A percentile compares a stretch with the other conserved stretches of the same genome.
Evolutionary conservation across 2,888 invertebrate genomes (phyloP).

Genomic region (Lucinisca nassula): DNA sequence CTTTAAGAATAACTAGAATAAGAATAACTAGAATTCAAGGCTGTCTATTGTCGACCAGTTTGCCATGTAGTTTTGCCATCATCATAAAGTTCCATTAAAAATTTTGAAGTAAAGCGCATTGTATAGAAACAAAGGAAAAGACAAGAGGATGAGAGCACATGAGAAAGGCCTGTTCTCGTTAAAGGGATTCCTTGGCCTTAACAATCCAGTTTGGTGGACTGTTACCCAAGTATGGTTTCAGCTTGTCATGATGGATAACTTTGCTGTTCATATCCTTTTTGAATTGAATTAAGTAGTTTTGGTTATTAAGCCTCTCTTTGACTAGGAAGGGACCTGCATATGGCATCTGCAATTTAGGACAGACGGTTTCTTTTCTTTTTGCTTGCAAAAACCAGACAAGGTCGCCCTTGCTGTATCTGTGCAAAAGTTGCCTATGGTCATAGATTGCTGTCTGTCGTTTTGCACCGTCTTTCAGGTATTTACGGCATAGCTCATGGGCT

Average conservation of each 20-base stretch:
- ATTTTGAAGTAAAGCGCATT: too few species aligned
- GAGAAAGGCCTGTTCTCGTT: too few species aligned
- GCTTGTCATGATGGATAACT: conserved; percentile 13
- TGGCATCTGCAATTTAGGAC: not conserved
- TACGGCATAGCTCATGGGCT: conserved; percentile 27
- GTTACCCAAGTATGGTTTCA: conserved; percentile 1
- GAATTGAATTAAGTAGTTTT: not conserved
- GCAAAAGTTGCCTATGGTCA: not conserved
- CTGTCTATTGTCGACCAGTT: too few species aligned
- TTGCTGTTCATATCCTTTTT: not conserved
- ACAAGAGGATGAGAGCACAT: too few species aligned
- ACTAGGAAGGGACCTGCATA: conserved; percentile 7
- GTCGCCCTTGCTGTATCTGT: not conserved
- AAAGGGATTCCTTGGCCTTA: not conserved
- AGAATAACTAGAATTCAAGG: too few species aligned
- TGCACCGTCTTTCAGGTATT: conserved; percentile 6
- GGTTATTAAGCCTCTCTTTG: not conserved
- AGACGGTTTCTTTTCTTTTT: not conserved
- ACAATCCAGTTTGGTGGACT: not conserved
- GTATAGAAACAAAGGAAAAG: too few species aligned
- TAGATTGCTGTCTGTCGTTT: conserved; percentile 17
- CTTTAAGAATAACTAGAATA: too few species aligned
- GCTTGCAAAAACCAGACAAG: not conserved
- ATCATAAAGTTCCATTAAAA: too few species aligned
- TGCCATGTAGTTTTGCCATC: too few species aligned